A percentile compares a stretch with the other conserved stretches of the same genome.
Evolutionary conservation across 2,888 invertebrate genomes (phyloP).

Genomic region (Coenonympha glycerion): DNA sequence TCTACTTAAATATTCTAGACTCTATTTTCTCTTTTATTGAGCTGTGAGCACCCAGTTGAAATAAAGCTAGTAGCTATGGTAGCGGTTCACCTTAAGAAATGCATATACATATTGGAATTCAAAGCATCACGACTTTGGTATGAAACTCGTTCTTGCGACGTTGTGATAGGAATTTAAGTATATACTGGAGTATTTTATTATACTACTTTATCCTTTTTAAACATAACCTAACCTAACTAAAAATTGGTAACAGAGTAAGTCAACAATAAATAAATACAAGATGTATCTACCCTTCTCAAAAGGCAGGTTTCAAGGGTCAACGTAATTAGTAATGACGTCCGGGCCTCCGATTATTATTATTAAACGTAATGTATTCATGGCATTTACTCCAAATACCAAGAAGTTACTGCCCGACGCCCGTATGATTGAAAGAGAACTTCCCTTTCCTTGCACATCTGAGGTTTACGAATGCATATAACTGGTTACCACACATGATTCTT

Average conservation of each 20-base stretch:
- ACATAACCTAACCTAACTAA: not conserved
- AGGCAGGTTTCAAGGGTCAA: not conserved
- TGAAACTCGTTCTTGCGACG: not conserved
- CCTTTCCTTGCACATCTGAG: slow-evolving; percentile 13
- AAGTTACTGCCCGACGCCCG: slow-evolving; percentile 2
- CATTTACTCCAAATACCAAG: slow-evolving; percentile 18
- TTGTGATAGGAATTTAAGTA: not conserved
- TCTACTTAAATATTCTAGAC: too few relatives aligned
- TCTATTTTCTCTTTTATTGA: not conserved
- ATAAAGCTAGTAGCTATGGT: not conserved
- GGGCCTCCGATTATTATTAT: slow-evolving; percentile 5
- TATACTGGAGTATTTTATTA: not conserved
- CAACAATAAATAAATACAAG: not conserved
- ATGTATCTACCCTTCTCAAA: too few relatives aligned
- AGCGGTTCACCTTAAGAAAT: not conserved
- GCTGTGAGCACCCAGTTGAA: not conserved
- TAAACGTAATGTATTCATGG: slow-evolving; percentile 12
- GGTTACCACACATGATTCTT: not conserved
- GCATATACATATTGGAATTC: not conserved
- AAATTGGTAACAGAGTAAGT: too few relatives aligned
- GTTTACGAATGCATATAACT: not conserved
- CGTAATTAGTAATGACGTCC: slow-evolving; percentile 8
- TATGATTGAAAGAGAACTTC: slow-evolving; percentile 11
- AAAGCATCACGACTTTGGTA: slow-evolving; percentile 2
- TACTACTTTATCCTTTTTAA: not conserved